Percentiles rank a stretch among this genome's conserved stretches.
Conservation (phyloP, 1,140 invertebrate species). For the Ceratosolen fusciceps region DNA sequence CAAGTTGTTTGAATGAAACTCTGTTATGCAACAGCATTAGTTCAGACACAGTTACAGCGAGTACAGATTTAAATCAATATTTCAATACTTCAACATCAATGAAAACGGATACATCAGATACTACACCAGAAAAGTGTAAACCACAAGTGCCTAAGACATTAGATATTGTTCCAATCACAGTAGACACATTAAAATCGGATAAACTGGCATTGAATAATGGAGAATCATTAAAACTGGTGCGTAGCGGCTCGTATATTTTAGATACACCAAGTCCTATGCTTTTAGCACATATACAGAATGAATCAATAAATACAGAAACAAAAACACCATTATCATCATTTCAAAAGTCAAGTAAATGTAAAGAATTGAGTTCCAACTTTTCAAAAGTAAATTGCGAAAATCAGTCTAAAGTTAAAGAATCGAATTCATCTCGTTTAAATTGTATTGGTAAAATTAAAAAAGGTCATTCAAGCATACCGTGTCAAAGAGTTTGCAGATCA, state of each 20-base stretch:
- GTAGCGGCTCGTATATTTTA: conserved; percentile 77
- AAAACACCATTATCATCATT: conserved; percentile 70
- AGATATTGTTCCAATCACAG: conserved; percentile 64
- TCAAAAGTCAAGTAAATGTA: conserved; percentile 64
- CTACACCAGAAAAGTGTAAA: conserved; percentile 60
- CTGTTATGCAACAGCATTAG: conserved; percentile 39
- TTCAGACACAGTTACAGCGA: conserved; percentile 55
- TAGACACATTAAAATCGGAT: conserved; percentile 48
- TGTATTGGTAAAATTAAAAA: conserved; percentile 50
- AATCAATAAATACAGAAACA: conserved; percentile 64
- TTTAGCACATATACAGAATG: conserved; percentile 73
- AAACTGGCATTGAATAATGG: conserved; percentile 43
- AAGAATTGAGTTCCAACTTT: conserved; percentile 71
- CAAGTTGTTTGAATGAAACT: conserved; percentile 48
- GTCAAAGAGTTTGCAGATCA: conserved; percentile 51
- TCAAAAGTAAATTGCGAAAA: conserved; percentile 61
- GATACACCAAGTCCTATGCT: conserved; percentile 76
- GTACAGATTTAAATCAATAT: conserved; percentile 59
- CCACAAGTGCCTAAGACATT: conserved; percentile 68
- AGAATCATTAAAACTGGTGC: conserved; percentile 69
- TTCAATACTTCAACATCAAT: conserved; percentile 53
- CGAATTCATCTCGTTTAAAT: conserved; percentile 41
- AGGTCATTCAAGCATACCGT: conserved; percentile 48
- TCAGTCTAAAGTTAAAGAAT: conserved; percentile 43
- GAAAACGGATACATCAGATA: conserved; percentile 51